phyloP scores from a whole-genome alignment of 53 echinoderm and acorn worm species.

The Echinarachnius parma region DNA sequence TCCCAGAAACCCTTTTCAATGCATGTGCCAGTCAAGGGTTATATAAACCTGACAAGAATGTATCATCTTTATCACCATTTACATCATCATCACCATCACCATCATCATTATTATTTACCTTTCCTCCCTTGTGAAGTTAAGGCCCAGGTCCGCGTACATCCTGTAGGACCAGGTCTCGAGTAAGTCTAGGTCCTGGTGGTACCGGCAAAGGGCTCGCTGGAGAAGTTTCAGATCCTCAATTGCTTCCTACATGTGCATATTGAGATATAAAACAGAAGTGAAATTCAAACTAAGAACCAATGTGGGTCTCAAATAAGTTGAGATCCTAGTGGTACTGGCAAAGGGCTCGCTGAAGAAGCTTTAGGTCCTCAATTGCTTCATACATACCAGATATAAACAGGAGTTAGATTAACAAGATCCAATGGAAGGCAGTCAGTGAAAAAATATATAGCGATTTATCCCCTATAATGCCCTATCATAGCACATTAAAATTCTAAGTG shows the following conservation, averaged over 20 bases:
- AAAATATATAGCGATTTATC: no score
- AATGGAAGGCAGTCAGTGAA: no score
- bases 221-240: slow-evolving; percentile 31
- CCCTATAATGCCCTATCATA: no score
- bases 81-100: no score
- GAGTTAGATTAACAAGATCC: no score
- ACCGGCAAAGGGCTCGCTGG: slow-evolving; percentile 30
- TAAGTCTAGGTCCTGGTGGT: slow-evolving; percentile 23
- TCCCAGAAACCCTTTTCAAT: no score
- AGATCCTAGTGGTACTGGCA: background rate
- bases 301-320: background rate
- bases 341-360: slow-evolving; percentile 34
- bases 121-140: slow-evolving; percentile 16
- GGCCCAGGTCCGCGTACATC: slow-evolving; percentile 18
- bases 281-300: background rate
- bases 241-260: slow-evolving; percentile 11
- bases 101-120: slow-evolving; percentile 21
- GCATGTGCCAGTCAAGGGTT: no score
- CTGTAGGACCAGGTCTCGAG: slow-evolving; percentile 12
- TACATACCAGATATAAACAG: no score
- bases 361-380: slow-evolving; percentile 28
- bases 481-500: no score
- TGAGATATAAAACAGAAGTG: background rate
- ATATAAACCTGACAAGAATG: no score
- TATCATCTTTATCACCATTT: no score